Evolutionary conservation across 2,113 vertebrate genomes (phyloP).

Genomic region (Hippocampus abdominalis): DNA sequence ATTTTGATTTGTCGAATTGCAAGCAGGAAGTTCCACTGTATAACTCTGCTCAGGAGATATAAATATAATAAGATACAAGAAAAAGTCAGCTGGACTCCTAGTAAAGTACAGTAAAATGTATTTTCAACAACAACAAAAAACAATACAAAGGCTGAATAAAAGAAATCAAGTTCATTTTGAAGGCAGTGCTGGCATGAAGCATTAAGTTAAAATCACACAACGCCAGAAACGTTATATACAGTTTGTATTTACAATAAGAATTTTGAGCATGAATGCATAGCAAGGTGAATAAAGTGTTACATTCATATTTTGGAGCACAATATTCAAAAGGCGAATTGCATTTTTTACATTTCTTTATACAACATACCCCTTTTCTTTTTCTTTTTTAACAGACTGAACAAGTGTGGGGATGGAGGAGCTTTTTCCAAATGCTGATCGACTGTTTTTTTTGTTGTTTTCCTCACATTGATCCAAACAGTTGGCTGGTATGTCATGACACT

Average conservation of each 20-base stretch:
- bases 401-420: background rate
- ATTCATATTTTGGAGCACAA: constrained; percentile 13
- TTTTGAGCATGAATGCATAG: constrained; percentile 20
- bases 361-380: background rate
- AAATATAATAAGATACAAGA: background rate
- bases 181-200: constrained; percentile 30
- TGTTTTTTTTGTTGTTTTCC: background rate
- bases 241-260: constrained; percentile 11
- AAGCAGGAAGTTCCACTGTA: background rate
- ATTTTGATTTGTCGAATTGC: too few relatives aligned
- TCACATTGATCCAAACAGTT: constrained; percentile 36
- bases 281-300: constrained; percentile 4
- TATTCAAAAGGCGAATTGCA: background rate
- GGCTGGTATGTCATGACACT: constrained; percentile 44
- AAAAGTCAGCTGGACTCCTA: constrained; percentile 18
- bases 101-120: constrained; percentile 28
- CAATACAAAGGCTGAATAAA: constrained; percentile 27
- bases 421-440: background rate
- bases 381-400: background rate
- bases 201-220: constrained; percentile 21
- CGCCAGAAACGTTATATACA: constrained; percentile 20
- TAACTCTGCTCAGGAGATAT: background rate
- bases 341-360: background rate
- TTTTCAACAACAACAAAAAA: constrained; percentile 21
- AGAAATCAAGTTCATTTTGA: constrained; percentile 20